Conservation (phyloP, 2,113 vertebrate genomes). For the Cephalophus harveyi region DNA sequence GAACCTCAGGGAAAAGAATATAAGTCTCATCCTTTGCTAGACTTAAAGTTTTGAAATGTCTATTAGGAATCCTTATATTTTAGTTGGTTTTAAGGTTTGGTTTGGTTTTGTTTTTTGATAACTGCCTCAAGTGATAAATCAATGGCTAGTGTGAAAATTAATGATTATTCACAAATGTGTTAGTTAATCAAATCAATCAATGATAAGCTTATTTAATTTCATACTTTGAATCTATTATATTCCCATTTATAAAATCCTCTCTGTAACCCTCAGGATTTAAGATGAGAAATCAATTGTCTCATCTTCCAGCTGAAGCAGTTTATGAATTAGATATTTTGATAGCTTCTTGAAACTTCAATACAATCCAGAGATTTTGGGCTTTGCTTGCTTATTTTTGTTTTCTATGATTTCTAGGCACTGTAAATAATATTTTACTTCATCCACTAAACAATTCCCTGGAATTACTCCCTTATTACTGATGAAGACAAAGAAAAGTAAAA, state of each 20-base stretch:
- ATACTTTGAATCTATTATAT: background rate
- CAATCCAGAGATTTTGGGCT: background rate
- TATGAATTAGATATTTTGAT: conserved; percentile 13
- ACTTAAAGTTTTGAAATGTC: background rate
- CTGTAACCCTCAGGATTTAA: background rate
- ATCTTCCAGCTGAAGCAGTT: background rate
- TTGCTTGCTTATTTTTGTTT: conserved; percentile 3
- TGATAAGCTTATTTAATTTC: background rate
- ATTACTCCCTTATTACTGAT: background rate
- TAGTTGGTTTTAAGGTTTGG: background rate
- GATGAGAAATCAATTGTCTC: background rate
- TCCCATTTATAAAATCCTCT: conserved; percentile 1
- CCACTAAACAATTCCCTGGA: background rate
- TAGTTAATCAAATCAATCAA: conserved; percentile 23
- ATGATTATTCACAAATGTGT: background rate
- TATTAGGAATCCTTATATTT: background rate
- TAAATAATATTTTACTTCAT: conserved; percentile 31
- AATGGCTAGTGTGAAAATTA: background rate
- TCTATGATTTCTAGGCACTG: background rate
- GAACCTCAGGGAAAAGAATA: background rate
- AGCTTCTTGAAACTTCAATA: conserved; percentile 17
- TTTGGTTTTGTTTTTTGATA: background rate
- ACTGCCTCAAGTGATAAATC: background rate
- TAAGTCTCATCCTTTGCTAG: background rate
- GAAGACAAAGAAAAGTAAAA: background rate